Conservation (phyloP, 2,888 invertebrate genomes). For the Amphipyra berbera region DNA sequence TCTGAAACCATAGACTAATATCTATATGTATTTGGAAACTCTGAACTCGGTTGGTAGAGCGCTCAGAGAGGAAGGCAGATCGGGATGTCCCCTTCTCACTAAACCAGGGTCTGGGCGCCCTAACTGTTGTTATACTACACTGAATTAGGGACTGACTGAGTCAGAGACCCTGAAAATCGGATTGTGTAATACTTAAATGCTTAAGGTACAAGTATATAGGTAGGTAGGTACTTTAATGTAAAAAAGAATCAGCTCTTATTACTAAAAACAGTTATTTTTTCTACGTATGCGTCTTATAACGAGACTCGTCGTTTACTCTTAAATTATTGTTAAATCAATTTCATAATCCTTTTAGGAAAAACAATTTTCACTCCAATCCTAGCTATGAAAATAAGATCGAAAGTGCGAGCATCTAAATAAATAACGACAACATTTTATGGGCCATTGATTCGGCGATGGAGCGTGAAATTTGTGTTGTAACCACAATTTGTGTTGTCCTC, state of each 20-base stretch:
- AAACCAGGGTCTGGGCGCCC: too few relatives aligned
- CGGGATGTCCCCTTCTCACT: too few relatives aligned
- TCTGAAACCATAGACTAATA: too few relatives aligned
- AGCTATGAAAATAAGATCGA: constrained; percentile 45
- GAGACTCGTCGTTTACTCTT: constrained; percentile 15
- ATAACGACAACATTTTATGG: constrained; percentile 67
- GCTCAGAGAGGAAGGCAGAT: too few relatives aligned
- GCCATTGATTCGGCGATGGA: constrained; percentile 63
- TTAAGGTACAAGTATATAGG: too few relatives aligned
- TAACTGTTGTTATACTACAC: too few relatives aligned
- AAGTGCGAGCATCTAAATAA: constrained; percentile 61
- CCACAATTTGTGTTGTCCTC: constrained; percentile 62
- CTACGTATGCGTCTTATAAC: constrained; percentile 7
- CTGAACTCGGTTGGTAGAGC: too few relatives aligned
- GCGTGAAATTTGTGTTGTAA: constrained; percentile 67
- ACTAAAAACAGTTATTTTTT: constrained; percentile 3
- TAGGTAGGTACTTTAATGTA: constrained; percentile 2
- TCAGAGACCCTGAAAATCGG: too few relatives aligned
- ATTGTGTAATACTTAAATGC: too few relatives aligned
- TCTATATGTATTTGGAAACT: too few relatives aligned
- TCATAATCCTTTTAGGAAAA: constrained; percentile 37
- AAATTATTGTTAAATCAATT: constrained; percentile 37
- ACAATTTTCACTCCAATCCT: constrained; percentile 15
- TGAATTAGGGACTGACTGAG: too few relatives aligned
- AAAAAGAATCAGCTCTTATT: constrained; percentile 8